Conservation (phyloP, 2,888 invertebrate genomes). For the Bedellia somnulentella region DNA sequence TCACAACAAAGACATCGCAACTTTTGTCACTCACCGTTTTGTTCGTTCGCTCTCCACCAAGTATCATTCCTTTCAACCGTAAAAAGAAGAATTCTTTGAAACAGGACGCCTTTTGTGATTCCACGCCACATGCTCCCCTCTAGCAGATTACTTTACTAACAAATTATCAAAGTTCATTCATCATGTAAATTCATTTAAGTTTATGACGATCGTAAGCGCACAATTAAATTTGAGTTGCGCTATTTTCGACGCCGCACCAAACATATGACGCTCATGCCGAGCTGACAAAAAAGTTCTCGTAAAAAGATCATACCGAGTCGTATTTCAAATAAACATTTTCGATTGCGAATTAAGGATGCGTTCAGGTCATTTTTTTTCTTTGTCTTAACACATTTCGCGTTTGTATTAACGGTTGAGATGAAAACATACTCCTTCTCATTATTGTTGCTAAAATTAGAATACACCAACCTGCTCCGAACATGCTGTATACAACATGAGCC, state of each 20-base stretch:
- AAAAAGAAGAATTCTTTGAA: conserved; percentile 37
- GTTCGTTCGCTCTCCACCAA: conserved; percentile 36
- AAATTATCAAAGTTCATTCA: conserved; percentile 28
- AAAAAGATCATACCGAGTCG: conserved; percentile 39
- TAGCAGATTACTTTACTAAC: conserved; percentile 12
- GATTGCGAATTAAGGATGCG: conserved; percentile 46
- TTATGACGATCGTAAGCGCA: conserved; percentile 1
- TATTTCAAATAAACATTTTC: conserved; percentile 33
- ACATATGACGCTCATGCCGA: conserved; percentile 23
- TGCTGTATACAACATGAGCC: too few relatives aligned
- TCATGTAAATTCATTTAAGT: conserved; percentile 17
- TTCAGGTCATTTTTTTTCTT: conserved; percentile 47
- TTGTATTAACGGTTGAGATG: conserved; percentile 51
- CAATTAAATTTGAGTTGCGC: conserved; percentile 3
- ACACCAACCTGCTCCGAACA: conserved; percentile 54
- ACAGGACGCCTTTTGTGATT: conserved; percentile 40
- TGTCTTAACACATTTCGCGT: conserved; percentile 59
- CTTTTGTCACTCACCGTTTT: conserved; percentile 47
- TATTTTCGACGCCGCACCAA: conserved; percentile 14
- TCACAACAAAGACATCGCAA: conserved; percentile 42
- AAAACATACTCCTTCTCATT: conserved; percentile 60
- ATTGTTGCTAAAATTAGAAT: conserved; percentile 52
- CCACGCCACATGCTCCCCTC: conserved; percentile 21
- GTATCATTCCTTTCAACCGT: conserved; percentile 24
- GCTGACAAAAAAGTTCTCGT: conserved; percentile 19